A percentile compares a stretch with the other conserved stretches of the same genome.
phyloP scores from a whole-genome alignment of 2,888 invertebrate genomes.

The Chrysolina oricalcia region DNA sequence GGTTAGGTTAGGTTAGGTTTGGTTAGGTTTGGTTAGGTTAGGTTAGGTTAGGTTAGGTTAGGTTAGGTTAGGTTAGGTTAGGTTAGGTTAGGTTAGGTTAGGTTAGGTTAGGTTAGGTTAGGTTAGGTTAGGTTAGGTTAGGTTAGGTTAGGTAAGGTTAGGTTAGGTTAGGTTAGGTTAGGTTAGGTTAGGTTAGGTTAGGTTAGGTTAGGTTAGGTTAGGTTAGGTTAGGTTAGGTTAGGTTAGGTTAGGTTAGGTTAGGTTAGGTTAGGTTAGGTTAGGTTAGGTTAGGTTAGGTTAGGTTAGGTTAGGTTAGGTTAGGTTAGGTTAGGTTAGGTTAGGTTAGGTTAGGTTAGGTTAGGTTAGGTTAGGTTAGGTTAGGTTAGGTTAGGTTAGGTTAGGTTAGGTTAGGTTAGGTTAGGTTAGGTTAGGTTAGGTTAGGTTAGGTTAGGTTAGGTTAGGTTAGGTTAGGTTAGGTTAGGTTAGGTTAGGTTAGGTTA shows the following conservation, averaged over 20 bases:
- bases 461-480: slow-evolving; percentile 39
- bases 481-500: slow-evolving; percentile 58
- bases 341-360: slow-evolving; percentile 41
- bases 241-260: slow-evolving; percentile 38
- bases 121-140: slow-evolving; percentile 36
- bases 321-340: slow-evolving; percentile 52
- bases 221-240: slow-evolving; percentile 35
- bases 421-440: slow-evolving; percentile 53
- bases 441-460: slow-evolving; percentile 47
- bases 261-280: slow-evolving; percentile 48
- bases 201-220: slow-evolving; percentile 38
- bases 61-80: slow-evolving; percentile 42
- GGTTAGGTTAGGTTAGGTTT: background rate
- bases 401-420: slow-evolving; percentile 53
- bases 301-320: slow-evolving; percentile 53
- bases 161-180: slow-evolving; percentile 35
- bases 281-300: slow-evolving; percentile 53
- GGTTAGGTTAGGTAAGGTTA: slow-evolving; percentile 32
- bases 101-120: slow-evolving; percentile 36
- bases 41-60: background rate
- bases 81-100: slow-evolving; percentile 23
- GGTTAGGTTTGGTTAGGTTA: background rate
- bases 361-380: too few species aligned
- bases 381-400: slow-evolving; percentile 52
- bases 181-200: slow-evolving; percentile 30